phyloP scores from a whole-genome alignment of 2,113 vertebrate genomes.

The Australoheros scitulus region DNA sequence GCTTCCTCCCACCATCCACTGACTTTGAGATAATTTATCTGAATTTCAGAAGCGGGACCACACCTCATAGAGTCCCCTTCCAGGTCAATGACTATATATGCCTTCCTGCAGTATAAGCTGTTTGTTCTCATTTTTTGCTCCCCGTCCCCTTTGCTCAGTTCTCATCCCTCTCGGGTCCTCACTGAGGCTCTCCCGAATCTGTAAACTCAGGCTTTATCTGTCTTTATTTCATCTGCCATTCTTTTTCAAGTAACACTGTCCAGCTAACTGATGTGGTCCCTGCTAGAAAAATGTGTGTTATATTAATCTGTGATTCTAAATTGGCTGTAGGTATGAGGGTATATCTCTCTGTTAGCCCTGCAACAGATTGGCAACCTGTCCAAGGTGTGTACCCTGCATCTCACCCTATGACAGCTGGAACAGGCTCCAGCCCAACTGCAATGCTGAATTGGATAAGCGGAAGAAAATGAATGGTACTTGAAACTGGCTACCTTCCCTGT shows the following conservation, averaged over 20 bases:
- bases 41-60: no score
- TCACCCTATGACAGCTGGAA: background rate
- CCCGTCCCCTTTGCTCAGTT: background rate
- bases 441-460: background rate
- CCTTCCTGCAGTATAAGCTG: background rate
- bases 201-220: background rate
- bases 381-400: background rate
- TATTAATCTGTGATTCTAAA: background rate
- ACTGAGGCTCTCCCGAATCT: background rate
- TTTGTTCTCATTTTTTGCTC: background rate
- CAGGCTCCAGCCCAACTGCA: background rate
- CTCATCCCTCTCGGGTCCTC: background rate
- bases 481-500: background rate
- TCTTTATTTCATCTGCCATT: no score
- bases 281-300: background rate
- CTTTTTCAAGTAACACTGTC: no score
- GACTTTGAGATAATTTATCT: no score
- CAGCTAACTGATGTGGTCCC: no score
- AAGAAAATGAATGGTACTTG: background rate
- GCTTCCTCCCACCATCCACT: background rate
- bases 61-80: no score
- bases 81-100: background rate
- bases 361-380: background rate
- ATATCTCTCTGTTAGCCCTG: background rate
- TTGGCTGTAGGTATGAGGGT: background rate